These are phyloP conservation scores for Drosophila prolongata DNA, from an alignment of 2,888 invertebrate species.

Conservation along the genomic window DNA sequence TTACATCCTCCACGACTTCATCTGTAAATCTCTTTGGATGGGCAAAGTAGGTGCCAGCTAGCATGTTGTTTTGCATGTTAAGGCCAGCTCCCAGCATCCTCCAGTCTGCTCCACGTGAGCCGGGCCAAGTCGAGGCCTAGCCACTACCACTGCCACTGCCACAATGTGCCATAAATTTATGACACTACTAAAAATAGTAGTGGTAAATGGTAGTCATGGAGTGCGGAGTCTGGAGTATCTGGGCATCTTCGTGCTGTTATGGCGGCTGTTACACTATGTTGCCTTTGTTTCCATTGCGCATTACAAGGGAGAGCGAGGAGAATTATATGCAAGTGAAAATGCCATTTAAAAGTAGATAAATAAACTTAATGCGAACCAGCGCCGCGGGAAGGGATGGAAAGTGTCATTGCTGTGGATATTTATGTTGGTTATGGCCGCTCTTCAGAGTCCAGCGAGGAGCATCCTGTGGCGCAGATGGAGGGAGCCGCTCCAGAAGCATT, in stretches of 20 bases:
- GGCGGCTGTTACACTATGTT: conserved; percentile 72
- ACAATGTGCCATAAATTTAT: conserved; percentile 79
- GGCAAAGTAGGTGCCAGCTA: conserved; percentile 70
- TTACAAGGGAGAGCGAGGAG: conserved; percentile 68
- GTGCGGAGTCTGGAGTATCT: conserved; percentile 13
- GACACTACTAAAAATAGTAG: conserved; percentile 77
- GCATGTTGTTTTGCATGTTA: conserved; percentile 65
- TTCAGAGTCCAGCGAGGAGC: background rate
- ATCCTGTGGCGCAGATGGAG: conserved; percentile 31
- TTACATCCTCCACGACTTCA: conserved; percentile 16
- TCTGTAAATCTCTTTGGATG: conserved; percentile 55
- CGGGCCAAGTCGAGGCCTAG: conserved; percentile 4
- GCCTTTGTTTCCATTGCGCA: conserved; percentile 78
- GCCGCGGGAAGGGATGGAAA: conserved; percentile 25
- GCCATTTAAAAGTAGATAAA: conserved; percentile 78
- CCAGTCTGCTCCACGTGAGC: conserved; percentile 36
- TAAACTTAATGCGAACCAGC: conserved; percentile 71
- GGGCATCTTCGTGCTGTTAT: conserved; percentile 41
- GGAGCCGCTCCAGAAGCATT: conserved; percentile 2
- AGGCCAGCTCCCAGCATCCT: background rate
- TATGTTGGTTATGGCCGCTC: conserved; percentile 11
- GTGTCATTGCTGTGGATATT: conserved; percentile 35
- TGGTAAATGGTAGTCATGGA: conserved; percentile 70
- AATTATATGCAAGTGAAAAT: conserved; percentile 77
- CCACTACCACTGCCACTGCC: conserved; percentile 37